Evolutionary conservation across 2,113 vertebrate genomes (phyloP), one percentile per base, ranked within the genome.

Genomic region (Pholis gunnellus): DNA sequence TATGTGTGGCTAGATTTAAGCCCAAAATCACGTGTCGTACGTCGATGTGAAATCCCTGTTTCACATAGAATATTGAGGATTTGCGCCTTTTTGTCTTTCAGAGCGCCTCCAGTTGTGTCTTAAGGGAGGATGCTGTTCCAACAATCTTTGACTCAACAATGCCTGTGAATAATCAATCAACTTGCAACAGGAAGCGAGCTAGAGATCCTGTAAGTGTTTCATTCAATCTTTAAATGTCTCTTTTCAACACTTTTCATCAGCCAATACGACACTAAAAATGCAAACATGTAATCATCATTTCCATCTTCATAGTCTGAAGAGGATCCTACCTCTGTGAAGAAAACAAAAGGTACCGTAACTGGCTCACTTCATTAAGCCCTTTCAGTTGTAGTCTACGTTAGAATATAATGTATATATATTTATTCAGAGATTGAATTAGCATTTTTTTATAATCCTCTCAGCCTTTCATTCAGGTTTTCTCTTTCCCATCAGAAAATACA

Each of bases 91-190:
- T 70, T 78, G 14, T 66, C 6, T 95, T 94, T 61, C 93, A 99
- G 98, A 96, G 96, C 66, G 93, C 95, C 77, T 96, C 97, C 65
- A 95, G 95, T 87, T 96, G 95, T 0, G 96, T 96, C 75, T 94
- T 99, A 80, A 95, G 94, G 83, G 97, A 99, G 83, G 97, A 97
- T 78, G 98, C 98, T 67, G 94, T 99, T 93, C 98, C 98, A 80
- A 99, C 98, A 31, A 97, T 99, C 95, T 99, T 99, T 93, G 97
- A 99, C 87, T 94, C 95, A 22, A 93, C 96, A 13, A 95, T 94
- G 87, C 95, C 97, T 85, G 89, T 96, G 79, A 97, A 97, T 87
- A 97, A 97, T 87, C 96, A 97, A 8, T 95, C 96, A 75, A 94
- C 94, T 81, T 95, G 93, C 86, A 96, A 95, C 63, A 96, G 97